phyloP scores from a whole-genome alignment of 2,888 invertebrate genomes.

The Troides aeacus region DNA sequence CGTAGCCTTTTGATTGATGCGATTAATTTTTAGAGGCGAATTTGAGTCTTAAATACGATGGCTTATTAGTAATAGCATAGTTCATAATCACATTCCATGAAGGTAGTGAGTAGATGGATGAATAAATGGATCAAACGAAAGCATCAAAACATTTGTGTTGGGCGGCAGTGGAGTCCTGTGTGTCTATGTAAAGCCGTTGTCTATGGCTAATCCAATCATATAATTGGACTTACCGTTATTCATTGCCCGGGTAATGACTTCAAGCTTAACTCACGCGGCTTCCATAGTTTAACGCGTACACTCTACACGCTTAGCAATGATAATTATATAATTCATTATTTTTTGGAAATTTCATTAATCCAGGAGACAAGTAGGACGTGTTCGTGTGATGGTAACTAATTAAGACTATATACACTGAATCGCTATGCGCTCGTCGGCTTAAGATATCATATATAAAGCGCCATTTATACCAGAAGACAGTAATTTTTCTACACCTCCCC shows the following conservation, averaged over 20 bases:
- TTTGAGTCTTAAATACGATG: background rate
- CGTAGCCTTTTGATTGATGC: background rate
- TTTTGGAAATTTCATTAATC: background rate
- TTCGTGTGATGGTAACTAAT: too few species aligned
- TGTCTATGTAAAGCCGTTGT: conserved; percentile 44
- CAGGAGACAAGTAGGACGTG: too few species aligned
- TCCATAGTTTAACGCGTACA: conserved; percentile 36
- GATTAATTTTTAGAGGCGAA: background rate
- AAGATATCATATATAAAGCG: too few species aligned
- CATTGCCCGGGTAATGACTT: conserved; percentile 70
- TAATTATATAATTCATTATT: background rate
- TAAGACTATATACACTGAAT: too few species aligned
- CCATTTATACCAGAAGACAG: too few species aligned
- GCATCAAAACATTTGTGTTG: background rate
- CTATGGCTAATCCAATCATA: conserved; percentile 68
- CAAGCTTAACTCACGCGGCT: conserved; percentile 49
- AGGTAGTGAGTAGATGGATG: background rate
- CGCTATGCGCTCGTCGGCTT: too few species aligned
- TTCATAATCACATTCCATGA: background rate
- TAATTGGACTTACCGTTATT: conserved; percentile 74
- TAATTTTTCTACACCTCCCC: too few species aligned
- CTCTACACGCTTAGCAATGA: conserved; percentile 12
- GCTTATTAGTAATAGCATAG: background rate
- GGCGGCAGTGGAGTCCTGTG: conserved; percentile 5
- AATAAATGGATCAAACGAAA: background rate